These are phyloP conservation scores for Itoplectis maculator DNA, from an alignment of 2,888 invertebrate species.

Conservation along the genomic window DNA sequence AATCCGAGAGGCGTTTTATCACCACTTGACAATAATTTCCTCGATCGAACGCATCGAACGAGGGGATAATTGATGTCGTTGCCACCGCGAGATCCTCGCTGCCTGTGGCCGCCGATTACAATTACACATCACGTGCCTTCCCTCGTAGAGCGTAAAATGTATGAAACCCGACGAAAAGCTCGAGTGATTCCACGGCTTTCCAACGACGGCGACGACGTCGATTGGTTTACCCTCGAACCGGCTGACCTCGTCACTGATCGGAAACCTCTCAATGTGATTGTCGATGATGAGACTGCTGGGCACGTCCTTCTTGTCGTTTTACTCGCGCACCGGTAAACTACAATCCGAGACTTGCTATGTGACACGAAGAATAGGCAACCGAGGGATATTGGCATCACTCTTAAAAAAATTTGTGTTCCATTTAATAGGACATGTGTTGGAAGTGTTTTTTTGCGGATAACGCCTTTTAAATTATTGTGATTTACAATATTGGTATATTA, in stretches of 20 bases:
- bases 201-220: slow-evolving; percentile 72
- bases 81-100: not conserved
- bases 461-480: too few species aligned
- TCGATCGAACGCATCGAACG: not conserved
- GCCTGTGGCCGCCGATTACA: not conserved
- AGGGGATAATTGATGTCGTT: slow-evolving; percentile 9
- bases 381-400: too few species aligned
- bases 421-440: too few species aligned
- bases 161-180: slow-evolving; percentile 40
- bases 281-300: slow-evolving; percentile 44
- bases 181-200: slow-evolving; percentile 34
- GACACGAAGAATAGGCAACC: too few species aligned
- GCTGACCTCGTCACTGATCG: slow-evolving; percentile 73
- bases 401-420: not conserved
- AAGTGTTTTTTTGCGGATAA: too few species aligned
- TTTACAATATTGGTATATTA: too few species aligned
- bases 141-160: slow-evolving; percentile 6
- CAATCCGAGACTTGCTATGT: too few species aligned
- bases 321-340: not conserved
- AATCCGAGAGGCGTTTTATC: not conserved
- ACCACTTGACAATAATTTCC: not conserved
- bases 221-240: slow-evolving; percentile 71
- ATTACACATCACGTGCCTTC: slow-evolving; percentile 19
- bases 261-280: slow-evolving; percentile 76
- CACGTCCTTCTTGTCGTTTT: slow-evolving; percentile 1